A percentile compares a stretch with the other conserved stretches of the same genome.
These are phyloP conservation scores for Chrysotoxum bicinctum DNA, from an alignment of 2,888 invertebrate species.

Conservation along the genomic window DNA sequence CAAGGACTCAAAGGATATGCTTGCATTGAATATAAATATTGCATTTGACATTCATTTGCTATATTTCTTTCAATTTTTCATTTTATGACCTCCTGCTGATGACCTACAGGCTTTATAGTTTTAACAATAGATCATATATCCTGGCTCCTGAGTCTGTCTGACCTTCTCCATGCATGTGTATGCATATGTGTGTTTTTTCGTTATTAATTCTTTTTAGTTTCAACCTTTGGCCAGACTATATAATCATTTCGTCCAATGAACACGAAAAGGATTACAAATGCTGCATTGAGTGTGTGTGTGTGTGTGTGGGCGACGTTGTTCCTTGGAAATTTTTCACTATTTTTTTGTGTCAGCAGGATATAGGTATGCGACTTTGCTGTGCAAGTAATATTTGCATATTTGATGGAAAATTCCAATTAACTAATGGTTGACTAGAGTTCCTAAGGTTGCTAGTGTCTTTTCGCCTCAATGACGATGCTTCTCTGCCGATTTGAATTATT, in stretches of 20 bases:
- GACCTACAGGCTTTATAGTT: slow-evolving; percentile 20
- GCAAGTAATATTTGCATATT: slow-evolving; percentile 28
- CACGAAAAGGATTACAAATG: slow-evolving; percentile 4
- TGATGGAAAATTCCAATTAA: slow-evolving; percentile 52
- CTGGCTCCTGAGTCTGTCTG: not conserved
- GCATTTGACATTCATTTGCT: slow-evolving; percentile 54
- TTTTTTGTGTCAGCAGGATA: not conserved
- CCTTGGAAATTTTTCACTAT: slow-evolving; percentile 9
- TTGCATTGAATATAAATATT: slow-evolving; percentile 31
- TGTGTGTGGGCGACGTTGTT: not conserved
- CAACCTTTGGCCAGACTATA: slow-evolving; percentile 22
- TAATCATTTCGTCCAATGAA: not conserved
- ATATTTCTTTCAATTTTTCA: slow-evolving; percentile 6
- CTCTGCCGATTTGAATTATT: too few relatives aligned
- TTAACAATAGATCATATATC: not conserved
- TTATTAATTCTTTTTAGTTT: not conserved
- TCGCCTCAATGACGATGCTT: not conserved
- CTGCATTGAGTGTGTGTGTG: not conserved
- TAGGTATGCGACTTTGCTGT: not conserved
- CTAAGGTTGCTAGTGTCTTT: not conserved
- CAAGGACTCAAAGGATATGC: slow-evolving; percentile 8
- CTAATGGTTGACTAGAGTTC: slow-evolving; percentile 38
- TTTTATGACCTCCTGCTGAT: slow-evolving; percentile 32
- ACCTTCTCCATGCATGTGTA: not conserved
- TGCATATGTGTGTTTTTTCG: not conserved